Conservation (phyloP, 2,113 vertebrate genomes). For the Plecotus auritus region DNA sequence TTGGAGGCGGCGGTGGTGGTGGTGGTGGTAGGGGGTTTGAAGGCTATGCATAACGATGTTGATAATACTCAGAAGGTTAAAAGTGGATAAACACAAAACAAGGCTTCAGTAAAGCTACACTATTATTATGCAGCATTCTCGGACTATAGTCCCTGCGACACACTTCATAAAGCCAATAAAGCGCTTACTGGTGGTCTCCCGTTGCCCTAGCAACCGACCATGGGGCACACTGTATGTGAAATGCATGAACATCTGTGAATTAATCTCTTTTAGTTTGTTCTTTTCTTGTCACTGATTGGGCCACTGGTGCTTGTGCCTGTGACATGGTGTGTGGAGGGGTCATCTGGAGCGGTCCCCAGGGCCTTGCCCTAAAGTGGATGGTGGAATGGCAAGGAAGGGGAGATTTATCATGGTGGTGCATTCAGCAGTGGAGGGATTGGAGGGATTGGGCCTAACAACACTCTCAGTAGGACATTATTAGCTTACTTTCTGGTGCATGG, state of each 20-base stretch:
- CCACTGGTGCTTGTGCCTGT: conserved; percentile 76
- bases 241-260: conserved; percentile 89
- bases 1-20: neutral
- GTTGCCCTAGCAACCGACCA: conserved; percentile 96
- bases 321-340: conserved; percentile 77
- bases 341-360: conserved; percentile 76
- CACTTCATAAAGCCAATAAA: conserved; percentile 95
- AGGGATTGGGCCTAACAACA: conserved; percentile 68
- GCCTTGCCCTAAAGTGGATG: conserved; percentile 74
- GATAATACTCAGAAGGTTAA: conserved; percentile 81
- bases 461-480: conserved; percentile 69
- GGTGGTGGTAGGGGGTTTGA: neutral
- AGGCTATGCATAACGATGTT: conserved; percentile 62
- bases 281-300: conserved; percentile 81
- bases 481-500: conserved; percentile 73
- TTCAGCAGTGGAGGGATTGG: conserved; percentile 67
- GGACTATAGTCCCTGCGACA: conserved; percentile 83
- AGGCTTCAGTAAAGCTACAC: conserved; percentile 80
- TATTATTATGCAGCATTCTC: conserved; percentile 83
- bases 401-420: conserved; percentile 65
- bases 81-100: conserved; percentile 83
- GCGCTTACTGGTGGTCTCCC: conserved; percentile 87
- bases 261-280: conserved; percentile 86
- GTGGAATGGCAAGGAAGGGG: conserved; percentile 76
- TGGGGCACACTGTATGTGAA: conserved; percentile 90